A percentile compares a stretch with the other conserved stretches of the same genome.
phyloP scores from a whole-genome alignment of 2,797 vertebrate genomes.

The Tenualosa ilisha region DNA sequence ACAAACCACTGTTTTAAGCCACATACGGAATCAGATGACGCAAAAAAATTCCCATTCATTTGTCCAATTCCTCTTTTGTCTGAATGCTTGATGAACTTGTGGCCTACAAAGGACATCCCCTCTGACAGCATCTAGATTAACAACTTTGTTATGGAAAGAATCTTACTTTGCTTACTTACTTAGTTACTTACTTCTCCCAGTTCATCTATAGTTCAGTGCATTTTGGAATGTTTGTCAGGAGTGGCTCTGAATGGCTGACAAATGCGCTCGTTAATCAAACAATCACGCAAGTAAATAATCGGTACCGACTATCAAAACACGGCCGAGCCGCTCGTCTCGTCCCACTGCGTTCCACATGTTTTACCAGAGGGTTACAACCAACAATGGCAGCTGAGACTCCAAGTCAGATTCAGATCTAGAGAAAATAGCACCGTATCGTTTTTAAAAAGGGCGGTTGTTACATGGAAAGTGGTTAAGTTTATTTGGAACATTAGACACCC shows the following conservation, averaged over 20 bases:
- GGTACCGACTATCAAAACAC: not conserved
- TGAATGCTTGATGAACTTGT: not conserved
- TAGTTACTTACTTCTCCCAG: not conserved
- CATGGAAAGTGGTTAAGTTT: not conserved
- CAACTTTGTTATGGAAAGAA: not conserved
- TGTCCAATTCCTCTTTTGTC: not conserved
- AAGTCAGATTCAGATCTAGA: not conserved
- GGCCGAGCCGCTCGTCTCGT: not conserved
- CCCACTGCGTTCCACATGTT: not conserved
- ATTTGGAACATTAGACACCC: conserved; percentile 12
- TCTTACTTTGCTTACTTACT: not conserved
- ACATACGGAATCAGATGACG: not conserved
- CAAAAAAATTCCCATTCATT: not conserved
- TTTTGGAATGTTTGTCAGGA: conserved; percentile 17
- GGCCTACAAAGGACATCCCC: not conserved
- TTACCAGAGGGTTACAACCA: not conserved
- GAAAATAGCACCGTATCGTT: not conserved
- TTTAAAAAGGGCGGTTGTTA: not conserved
- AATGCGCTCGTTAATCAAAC: not conserved
- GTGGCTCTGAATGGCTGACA: not conserved
- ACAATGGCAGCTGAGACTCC: not conserved
- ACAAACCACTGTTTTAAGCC: not conserved
- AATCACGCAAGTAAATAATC: conserved; percentile 22
- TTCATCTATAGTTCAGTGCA: not conserved
- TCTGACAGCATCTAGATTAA: not conserved